A percentile compares a stretch with the other conserved stretches of the same genome.
Evolutionary conservation across 1,140 invertebrate species (phyloP).

Genomic region (Ylistrum balloti): DNA sequence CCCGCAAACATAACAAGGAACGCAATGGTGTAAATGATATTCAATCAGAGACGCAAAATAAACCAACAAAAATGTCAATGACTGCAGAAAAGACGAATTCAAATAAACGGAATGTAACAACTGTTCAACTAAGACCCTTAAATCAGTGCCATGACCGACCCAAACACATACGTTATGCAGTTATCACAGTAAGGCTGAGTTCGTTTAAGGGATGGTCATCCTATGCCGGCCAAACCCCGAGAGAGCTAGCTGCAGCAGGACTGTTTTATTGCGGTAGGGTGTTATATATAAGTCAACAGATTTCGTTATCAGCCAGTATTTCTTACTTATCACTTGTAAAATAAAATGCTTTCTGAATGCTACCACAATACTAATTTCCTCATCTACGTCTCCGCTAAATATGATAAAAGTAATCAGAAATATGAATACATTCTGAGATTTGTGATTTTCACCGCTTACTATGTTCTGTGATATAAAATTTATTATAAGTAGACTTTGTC

Average conservation of each 20-base stretch:
- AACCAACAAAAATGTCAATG: background rate
- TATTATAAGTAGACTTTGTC: too few species aligned
- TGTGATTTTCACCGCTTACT: too few species aligned
- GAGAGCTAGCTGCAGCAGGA: background rate
- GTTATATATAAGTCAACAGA: too few species aligned
- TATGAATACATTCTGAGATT: too few species aligned
- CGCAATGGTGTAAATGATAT: background rate
- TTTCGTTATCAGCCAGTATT: too few species aligned
- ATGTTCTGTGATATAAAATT: too few species aligned
- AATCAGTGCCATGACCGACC: background rate
- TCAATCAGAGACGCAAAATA: background rate
- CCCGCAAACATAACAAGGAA: background rate
- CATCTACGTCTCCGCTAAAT: too few species aligned
- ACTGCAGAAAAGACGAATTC: background rate
- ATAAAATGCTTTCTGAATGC: too few species aligned
- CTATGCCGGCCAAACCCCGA: background rate
- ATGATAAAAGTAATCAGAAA: too few species aligned
- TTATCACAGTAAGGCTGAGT: background rate
- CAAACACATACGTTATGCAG: background rate
- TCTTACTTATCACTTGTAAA: too few species aligned
- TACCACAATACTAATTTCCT: too few species aligned
- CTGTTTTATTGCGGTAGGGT: background rate
- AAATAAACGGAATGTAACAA: background rate
- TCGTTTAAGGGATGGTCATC: background rate
- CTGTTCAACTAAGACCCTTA: background rate